These are phyloP conservation scores for Anadara kagoshimensis DNA, from an alignment of 1,140 invertebrate species.

Conservation along the genomic window DNA sequence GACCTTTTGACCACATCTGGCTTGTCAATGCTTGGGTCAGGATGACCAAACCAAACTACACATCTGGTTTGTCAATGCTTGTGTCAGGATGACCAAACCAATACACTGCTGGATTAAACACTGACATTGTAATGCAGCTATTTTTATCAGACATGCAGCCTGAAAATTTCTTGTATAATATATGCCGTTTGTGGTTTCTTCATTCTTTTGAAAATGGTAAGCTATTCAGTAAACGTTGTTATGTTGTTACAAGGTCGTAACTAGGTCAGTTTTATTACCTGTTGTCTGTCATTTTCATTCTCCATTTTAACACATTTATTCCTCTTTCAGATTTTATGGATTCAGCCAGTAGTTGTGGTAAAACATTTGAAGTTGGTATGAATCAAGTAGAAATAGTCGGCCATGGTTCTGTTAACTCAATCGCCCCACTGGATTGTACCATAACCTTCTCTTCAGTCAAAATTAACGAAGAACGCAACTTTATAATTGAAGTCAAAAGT, in stretches of 20 bases:
- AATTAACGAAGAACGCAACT: constrained; percentile 23
- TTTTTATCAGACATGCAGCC: too few species aligned
- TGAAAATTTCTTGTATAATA: neutral
- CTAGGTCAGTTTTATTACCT: neutral
- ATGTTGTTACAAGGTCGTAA: too few species aligned
- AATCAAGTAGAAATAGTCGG: constrained; percentile 19
- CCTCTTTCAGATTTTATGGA: constrained; percentile 48
- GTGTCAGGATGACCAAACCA: too few species aligned
- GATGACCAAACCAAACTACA: too few species aligned
- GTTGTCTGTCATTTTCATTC: too few species aligned
- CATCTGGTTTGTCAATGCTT: too few species aligned
- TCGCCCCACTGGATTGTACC: constrained; percentile 18
- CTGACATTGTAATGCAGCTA: too few species aligned
- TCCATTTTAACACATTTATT: neutral
- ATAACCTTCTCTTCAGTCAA: constrained; percentile 32
- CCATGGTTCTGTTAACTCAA: constrained; percentile 11
- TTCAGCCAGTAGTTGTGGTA: constrained; percentile 45
- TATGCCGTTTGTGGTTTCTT: neutral
- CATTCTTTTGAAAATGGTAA: neutral
- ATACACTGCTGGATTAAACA: too few species aligned
- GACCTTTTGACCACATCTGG: too few species aligned
- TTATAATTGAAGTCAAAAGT: constrained; percentile 23
- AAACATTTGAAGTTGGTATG: constrained; percentile 39
- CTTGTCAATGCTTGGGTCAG: too few species aligned
- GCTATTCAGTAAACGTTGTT: neutral